Percentiles rank a stretch among this genome's conserved stretches.
phyloP scores from a whole-genome alignment of 2,888 invertebrate species.

The Euzophera pinguis region DNA sequence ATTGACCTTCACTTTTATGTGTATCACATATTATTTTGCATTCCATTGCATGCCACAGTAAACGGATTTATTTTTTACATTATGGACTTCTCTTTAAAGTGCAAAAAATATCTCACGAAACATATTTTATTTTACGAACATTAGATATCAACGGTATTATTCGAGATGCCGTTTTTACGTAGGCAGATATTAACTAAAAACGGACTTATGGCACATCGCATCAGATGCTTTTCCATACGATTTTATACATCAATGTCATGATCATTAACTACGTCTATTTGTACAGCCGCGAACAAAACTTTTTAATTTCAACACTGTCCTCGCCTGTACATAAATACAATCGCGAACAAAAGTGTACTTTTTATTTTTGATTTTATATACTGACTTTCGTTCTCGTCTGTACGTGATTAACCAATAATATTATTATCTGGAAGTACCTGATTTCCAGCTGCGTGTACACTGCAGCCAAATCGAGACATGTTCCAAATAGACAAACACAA shows the following conservation, averaged over 20 bases:
- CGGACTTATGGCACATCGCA: conserved; percentile 70
- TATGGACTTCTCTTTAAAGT: too few relatives aligned
- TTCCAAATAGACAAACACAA: conserved; percentile 55
- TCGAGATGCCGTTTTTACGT: conserved; percentile 43
- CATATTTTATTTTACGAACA: background rate
- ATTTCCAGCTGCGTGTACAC: conserved; percentile 16
- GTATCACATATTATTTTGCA: too few relatives aligned
- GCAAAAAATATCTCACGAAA: background rate
- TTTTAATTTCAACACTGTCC: background rate
- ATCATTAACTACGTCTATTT: conserved; percentile 39
- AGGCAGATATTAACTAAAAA: conserved; percentile 35
- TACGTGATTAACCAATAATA: conserved; percentile 22
- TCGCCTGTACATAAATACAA: conserved; percentile 5
- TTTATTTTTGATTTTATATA: background rate
- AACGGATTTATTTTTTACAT: too few relatives aligned
- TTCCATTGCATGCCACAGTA: too few relatives aligned
- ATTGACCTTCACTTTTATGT: too few relatives aligned
- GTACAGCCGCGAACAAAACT: conserved; percentile 35
- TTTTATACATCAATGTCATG: conserved; percentile 50
- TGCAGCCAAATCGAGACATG: conserved; percentile 60
- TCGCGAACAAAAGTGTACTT: background rate
- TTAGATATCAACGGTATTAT: conserved; percentile 29
- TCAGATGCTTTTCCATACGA: conserved; percentile 56
- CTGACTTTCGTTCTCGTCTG: conserved; percentile 21
- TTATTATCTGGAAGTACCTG: conserved; percentile 22